Conservation (phyloP, 2,113 vertebrate genomes). For the Phrynosoma platyrhinos region DNA sequence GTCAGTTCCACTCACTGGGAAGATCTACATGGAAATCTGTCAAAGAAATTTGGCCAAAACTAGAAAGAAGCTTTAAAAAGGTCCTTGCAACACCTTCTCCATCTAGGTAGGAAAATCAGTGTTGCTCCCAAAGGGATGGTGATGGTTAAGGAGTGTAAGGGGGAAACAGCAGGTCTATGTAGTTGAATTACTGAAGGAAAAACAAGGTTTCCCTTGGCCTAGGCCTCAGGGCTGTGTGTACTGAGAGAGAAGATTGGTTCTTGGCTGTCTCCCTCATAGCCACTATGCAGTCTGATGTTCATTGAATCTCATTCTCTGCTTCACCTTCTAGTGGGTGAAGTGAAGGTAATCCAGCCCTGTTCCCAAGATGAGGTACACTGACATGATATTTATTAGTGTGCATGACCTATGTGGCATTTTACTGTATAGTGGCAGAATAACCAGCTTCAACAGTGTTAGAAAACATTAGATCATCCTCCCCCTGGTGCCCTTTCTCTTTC, state of each 20-base stretch:
- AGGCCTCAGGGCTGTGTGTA: neutral
- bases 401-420: neutral
- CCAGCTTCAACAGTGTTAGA: no score
- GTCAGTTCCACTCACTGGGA: conserved; percentile 28
- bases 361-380: no score
- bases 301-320: neutral
- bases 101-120: neutral
- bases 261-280: neutral
- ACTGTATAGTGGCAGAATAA: neutral
- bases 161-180: neutral
- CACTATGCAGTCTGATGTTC: rapidly evolving
- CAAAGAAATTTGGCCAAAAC: conserved; percentile 26
- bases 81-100: neutral
- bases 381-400: neutral
- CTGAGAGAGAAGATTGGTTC: neutral
- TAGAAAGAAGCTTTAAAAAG: neutral
- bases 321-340: neutral
- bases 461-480: no score
- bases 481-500: no score
- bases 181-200: neutral
- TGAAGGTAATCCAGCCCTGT: neutral
- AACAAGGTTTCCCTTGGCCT: neutral
- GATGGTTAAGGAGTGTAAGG: neutral
- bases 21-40: conserved; percentile 21
- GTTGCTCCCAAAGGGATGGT: neutral